A percentile compares a stretch with the other conserved stretches of the same genome.
Conservation (phyloP, 1,140 invertebrate species). For the Pseudomyrmex cubaensis region DNA sequence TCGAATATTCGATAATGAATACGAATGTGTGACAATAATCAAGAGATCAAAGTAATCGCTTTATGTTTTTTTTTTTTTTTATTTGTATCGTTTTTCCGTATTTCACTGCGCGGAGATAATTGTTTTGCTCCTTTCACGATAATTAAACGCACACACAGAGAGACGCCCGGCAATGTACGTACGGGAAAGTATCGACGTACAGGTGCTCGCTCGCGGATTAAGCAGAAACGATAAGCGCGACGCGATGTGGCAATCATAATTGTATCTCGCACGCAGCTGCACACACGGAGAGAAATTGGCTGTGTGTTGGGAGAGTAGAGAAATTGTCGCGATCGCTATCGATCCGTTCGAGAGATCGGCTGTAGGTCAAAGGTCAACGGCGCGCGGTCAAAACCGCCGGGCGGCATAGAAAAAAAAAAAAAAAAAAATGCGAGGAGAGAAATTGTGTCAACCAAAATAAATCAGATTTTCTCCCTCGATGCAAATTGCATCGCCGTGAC, state of each 20-base stretch:
- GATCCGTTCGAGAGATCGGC: conserved; percentile 33
- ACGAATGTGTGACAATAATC: too few species aligned
- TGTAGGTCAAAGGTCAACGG: conserved; percentile 17
- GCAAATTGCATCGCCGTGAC: conserved; percentile 21
- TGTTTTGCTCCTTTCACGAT: background rate
- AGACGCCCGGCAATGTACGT: too few species aligned
- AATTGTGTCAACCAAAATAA: conserved; percentile 45
- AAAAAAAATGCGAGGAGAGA: conserved; percentile 33
- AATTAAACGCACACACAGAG: background rate
- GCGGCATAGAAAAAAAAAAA: background rate
- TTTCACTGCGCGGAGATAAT: background rate
- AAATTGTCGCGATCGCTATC: conserved; percentile 60
- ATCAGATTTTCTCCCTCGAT: conserved; percentile 53
- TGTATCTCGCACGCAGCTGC: conserved; percentile 40
- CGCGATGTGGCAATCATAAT: conserved; percentile 26
- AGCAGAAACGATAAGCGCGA: conserved; percentile 18
- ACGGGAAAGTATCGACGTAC: conserved; percentile 35
- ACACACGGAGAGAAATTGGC: conserved; percentile 22
- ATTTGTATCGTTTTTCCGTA: background rate
- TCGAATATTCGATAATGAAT: too few species aligned
- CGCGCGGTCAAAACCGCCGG: background rate
- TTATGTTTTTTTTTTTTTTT: too few species aligned
- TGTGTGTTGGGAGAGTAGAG: conserved; percentile 11
- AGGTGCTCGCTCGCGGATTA: conserved; percentile 28
- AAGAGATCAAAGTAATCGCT: too few species aligned